phyloP scores from a whole-genome alignment of 2,113 vertebrate species.

The Archocentrus centrarchus region DNA sequence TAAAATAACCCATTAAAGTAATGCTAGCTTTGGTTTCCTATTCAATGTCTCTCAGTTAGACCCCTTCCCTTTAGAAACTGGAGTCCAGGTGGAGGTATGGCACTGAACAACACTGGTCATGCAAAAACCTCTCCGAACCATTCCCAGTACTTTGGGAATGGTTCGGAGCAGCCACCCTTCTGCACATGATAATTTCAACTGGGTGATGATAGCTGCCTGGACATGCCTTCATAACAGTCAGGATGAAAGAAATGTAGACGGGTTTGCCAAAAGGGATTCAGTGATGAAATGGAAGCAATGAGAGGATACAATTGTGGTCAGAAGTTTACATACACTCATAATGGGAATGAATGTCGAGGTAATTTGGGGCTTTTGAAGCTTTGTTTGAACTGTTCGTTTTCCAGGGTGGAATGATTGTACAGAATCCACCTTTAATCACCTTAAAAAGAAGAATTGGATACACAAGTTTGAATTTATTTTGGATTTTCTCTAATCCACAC shows the following conservation, averaged over 20 bases:
- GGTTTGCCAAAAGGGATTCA: slow-evolving; percentile 6
- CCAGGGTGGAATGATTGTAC: background rate
- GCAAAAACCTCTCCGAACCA: background rate
- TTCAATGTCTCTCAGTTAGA: too few relatives aligned
- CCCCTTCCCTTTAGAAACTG: too few relatives aligned
- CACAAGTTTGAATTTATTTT: background rate
- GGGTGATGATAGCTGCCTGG: background rate
- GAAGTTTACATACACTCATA: background rate
- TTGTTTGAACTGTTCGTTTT: background rate
- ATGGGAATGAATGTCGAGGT: background rate
- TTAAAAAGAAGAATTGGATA: background rate
- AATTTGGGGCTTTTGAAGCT: background rate
- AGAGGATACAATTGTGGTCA: background rate
- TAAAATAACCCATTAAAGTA: too few relatives aligned
- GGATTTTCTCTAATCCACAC: background rate
- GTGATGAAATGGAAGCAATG: background rate
- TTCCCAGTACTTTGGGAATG: background rate
- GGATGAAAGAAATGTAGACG: background rate
- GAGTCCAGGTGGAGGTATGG: too few relatives aligned
- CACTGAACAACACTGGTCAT: too few relatives aligned
- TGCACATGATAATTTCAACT: background rate
- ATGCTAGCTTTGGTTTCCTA: too few relatives aligned
- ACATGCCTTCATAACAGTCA: background rate
- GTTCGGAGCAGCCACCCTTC: background rate
- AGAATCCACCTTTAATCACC: background rate